A percentile compares a stretch with the other conserved stretches of the same genome.
These are phyloP conservation scores for Pseudomyrmex sp. DNA, from an alignment of 1,140 invertebrate genomes.

Conservation along the genomic window DNA sequence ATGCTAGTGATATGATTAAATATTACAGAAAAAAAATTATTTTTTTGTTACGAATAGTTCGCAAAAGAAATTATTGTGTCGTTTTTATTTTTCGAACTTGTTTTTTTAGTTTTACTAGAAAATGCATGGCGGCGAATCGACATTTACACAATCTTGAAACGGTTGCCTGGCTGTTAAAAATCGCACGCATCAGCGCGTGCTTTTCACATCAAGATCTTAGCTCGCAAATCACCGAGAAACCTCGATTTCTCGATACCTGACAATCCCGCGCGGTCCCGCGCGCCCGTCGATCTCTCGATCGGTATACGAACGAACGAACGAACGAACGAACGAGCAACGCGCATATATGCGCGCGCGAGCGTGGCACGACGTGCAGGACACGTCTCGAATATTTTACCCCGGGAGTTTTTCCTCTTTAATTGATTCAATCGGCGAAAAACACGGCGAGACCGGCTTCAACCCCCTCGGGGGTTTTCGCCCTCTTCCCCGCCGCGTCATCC, in stretches of 20 bases:
- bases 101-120: neutral
- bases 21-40: no score
- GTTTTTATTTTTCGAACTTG: neutral
- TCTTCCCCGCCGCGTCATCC: conserved; percentile 65
- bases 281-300: conserved; percentile 60
- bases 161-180: conserved; percentile 10
- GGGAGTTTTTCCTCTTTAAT: conserved; percentile 76
- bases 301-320: conserved; percentile 55
- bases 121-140: neutral
- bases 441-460: conserved; percentile 70
- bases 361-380: conserved; percentile 68
- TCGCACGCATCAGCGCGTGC: conserved; percentile 18
- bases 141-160: neutral
- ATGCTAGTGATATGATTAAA: no score
- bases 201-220: conserved; percentile 29
- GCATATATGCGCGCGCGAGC: conserved; percentile 52
- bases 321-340: conserved; percentile 54
- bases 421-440: conserved; percentile 77
- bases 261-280: conserved; percentile 46
- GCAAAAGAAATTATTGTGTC: neutral
- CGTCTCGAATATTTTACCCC: conserved; percentile 76
- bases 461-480: conserved; percentile 71
- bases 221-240: conserved; percentile 35
- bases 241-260: conserved; percentile 52
- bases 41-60: neutral